Conservation (phyloP, 2,888 invertebrate species). For the Caenorhabditis zanzibari region DNA sequence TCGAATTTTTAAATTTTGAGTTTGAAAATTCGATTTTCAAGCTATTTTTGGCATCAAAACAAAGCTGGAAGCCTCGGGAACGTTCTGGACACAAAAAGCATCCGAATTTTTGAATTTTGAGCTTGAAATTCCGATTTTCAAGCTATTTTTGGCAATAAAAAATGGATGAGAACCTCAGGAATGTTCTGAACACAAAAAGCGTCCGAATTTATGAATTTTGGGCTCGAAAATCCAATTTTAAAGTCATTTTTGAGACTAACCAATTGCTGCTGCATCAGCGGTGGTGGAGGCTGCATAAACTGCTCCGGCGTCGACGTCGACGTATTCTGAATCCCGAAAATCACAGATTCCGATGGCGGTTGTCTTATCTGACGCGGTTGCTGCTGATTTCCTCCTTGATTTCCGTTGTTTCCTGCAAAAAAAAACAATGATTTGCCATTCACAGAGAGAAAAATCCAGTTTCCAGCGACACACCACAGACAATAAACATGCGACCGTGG, state of each 20-base stretch:
- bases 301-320: not conserved
- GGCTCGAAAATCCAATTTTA: not conserved
- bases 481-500: conserved; percentile 26
- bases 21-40: too few species aligned
- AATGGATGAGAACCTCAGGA: too few species aligned
- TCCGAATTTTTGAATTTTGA: too few species aligned
- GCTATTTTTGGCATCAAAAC: too few species aligned
- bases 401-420: conserved; percentile 28
- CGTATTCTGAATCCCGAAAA: conserved; percentile 20
- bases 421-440: not conserved
- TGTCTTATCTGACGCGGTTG: not conserved
- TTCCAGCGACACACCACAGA: conserved; percentile 17
- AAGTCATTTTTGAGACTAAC: too few species aligned
- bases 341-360: conserved; percentile 27
- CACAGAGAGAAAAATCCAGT: not conserved
- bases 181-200: too few species aligned
- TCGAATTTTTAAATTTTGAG: too few species aligned
- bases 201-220: not conserved
- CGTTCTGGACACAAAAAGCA: too few species aligned
- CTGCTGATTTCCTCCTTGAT: not conserved
- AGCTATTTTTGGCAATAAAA: too few species aligned
- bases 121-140: too few species aligned
- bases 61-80: too few species aligned
- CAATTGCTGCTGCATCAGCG: not conserved
- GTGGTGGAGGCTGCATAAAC: not conserved